These are phyloP conservation scores for Mactra quadrangularis DNA, from an alignment of 1,140 invertebrate genomes.

Conservation along the genomic window DNA sequence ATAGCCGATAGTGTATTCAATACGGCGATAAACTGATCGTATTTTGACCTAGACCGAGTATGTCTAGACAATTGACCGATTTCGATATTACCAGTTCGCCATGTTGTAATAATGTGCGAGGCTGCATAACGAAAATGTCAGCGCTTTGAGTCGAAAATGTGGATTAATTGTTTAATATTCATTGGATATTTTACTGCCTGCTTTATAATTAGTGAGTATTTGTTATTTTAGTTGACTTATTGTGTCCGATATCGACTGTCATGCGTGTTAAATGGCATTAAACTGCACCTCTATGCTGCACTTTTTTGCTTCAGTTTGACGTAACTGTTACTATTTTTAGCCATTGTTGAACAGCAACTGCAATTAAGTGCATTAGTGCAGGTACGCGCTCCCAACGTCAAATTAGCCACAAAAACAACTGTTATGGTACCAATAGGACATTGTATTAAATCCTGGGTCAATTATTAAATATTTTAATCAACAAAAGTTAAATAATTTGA, in stretches of 20 bases:
- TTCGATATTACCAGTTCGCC: slow-evolving; percentile 42
- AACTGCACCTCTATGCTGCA: background rate
- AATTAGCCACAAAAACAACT: background rate
- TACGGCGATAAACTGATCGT: slow-evolving; percentile 1
- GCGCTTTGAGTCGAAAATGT: slow-evolving; percentile 41
- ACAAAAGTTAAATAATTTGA: background rate
- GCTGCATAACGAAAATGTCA: slow-evolving; percentile 42
- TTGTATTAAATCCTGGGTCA: background rate
- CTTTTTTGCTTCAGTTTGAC: slow-evolving; percentile 15
- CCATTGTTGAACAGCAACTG: slow-evolving; percentile 20
- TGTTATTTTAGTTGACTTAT: background rate
- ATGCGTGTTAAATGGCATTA: background rate
- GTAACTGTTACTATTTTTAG: slow-evolving; percentile 43
- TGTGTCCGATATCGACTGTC: background rate
- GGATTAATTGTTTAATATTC: slow-evolving; percentile 20
- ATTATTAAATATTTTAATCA: background rate
- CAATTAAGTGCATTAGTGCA: background rate
- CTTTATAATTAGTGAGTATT: slow-evolving; percentile 7
- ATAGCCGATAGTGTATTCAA: background rate
- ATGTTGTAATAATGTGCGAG: slow-evolving; percentile 36
- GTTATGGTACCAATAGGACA: background rate
- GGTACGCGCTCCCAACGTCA: too few species aligned
- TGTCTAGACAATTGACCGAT: slow-evolving; percentile 54
- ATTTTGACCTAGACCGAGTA: slow-evolving; percentile 45
- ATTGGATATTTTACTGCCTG: background rate